phyloP scores from a whole-genome alignment of 1,140 invertebrate genomes.

The Magallana gigas region DNA sequence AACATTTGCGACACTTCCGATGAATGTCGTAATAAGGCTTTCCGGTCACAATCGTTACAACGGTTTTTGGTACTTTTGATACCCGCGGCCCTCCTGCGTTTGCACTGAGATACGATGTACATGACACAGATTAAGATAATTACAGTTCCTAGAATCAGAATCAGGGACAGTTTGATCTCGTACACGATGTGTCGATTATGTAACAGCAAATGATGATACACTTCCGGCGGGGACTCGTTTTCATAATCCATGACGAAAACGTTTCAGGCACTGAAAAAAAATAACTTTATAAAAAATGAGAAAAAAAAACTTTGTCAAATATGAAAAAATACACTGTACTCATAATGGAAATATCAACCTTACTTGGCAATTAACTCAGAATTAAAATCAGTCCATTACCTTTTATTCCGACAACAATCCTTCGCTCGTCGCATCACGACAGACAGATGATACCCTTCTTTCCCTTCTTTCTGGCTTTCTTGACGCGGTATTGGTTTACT shows the following conservation, averaged over 20 bases:
- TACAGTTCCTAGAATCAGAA: constrained; percentile 59
- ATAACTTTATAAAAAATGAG: no score
- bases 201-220: constrained; percentile 56
- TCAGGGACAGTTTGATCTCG: constrained; percentile 64
- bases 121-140: constrained; percentile 59
- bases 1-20: constrained; percentile 22
- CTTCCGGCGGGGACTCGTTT: constrained; percentile 37
- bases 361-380: no score
- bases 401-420: no score
- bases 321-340: no score
- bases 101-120: constrained; percentile 63
- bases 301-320: no score
- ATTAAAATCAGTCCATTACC: no score
- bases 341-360: no score
- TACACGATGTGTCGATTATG: constrained; percentile 63
- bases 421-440: no score
- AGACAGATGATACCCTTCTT: no score
- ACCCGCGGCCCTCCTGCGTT: constrained; percentile 18
- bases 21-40: constrained; percentile 21
- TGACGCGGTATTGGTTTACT: no score
- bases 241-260: neutral
- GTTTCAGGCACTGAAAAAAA: no score
- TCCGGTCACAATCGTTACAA: neutral
- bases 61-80: constrained; percentile 5
- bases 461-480: no score